Evolutionary conservation across 2,888 invertebrate genomes (phyloP).

Genomic region (Epirrita christyi): DNA sequence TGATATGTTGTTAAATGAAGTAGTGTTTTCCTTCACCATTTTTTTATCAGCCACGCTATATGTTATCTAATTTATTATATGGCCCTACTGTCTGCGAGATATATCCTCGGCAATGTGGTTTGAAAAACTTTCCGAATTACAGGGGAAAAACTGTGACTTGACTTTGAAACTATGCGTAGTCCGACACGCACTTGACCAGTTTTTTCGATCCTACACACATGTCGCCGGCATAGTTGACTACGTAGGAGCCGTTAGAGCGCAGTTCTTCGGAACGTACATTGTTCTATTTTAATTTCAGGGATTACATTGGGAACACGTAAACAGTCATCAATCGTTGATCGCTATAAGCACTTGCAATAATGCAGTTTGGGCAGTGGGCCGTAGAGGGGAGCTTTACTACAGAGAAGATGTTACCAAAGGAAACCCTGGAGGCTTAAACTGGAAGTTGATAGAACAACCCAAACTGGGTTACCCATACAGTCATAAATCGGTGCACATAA

Average conservation of each 20-base stretch:
- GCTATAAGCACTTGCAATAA: constrained; percentile 90
- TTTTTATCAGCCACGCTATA: no score
- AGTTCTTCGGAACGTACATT: not conserved
- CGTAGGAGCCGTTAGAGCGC: not conserved
- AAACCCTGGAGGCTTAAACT: constrained; percentile 87
- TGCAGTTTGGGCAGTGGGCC: constrained; percentile 93
- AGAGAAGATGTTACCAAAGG: constrained; percentile 89
- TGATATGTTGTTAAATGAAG: no score
- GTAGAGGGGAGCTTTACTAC: constrained; percentile 93
- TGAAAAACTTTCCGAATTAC: no score
- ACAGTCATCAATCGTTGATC: constrained; percentile 91
- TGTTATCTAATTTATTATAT: no score
- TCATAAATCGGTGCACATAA: constrained; percentile 81
- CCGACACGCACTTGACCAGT: no score
- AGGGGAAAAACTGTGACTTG: no score
- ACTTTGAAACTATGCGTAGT: no score
- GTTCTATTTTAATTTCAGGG: constrained; percentile 79
- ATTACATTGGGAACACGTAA: constrained; percentile 91
- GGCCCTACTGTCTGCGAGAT: no score
- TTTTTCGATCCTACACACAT: no score
- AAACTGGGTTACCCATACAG: constrained; percentile 61
- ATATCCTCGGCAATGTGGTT: no score
- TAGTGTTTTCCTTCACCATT: no score
- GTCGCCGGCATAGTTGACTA: no score
- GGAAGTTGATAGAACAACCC: constrained; percentile 91